Evolutionary conservation across 2,888 invertebrate species (phyloP).

Genomic region (Odontomyia ornata): DNA sequence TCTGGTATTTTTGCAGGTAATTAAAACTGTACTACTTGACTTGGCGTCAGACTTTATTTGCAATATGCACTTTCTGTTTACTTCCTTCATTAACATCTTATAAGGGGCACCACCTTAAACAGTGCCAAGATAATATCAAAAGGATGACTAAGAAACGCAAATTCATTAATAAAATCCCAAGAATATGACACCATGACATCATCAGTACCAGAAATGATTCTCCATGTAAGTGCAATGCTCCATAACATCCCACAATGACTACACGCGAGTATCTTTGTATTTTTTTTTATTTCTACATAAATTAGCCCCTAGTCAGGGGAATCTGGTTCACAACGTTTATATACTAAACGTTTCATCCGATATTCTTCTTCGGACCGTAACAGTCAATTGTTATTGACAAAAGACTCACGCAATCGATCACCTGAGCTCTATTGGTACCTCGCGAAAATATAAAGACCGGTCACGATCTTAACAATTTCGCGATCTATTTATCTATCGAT

Average conservation of each 20-base stretch:
- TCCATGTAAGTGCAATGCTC: neutral
- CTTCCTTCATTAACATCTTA: neutral
- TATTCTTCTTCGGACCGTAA: neutral
- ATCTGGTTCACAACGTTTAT: too few relatives aligned
- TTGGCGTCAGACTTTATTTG: too few relatives aligned
- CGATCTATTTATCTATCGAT: neutral
- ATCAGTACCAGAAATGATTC: neutral
- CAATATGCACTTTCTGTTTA: neutral
- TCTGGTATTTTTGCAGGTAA: too few relatives aligned
- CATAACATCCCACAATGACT: neutral
- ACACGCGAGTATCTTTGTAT: neutral
- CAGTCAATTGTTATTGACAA: conserved; percentile 2
- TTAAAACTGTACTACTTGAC: too few relatives aligned
- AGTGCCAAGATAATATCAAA: too few relatives aligned
- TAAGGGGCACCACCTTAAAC: too few relatives aligned
- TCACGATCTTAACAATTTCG: neutral
- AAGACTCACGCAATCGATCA: conserved; percentile 6
- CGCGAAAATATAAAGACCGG: neutral
- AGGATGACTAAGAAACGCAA: neutral
- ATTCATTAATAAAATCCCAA: neutral
- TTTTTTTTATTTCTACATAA: neutral
- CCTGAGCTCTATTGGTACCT: neutral
- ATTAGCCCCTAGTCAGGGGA: too few relatives aligned
- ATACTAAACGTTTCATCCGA: neutral
- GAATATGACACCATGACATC: conserved; percentile 10